Evolutionary conservation across 2,797 vertebrate genomes (phyloP), one percentile per base, ranked within the genome.

Genomic region (Liasis olivaceus): DNA sequence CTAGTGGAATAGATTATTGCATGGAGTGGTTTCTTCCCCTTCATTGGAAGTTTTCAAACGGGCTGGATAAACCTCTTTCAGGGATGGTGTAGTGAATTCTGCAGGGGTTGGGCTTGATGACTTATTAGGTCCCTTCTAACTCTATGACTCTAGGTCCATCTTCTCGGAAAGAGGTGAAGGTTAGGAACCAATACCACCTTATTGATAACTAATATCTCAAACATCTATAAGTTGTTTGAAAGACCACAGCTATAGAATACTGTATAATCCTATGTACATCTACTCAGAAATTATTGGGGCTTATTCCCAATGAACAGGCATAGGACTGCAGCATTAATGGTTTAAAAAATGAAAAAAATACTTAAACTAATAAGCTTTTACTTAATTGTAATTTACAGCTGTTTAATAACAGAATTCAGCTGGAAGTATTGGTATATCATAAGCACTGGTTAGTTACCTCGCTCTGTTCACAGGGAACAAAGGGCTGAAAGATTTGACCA

Each of bases 401-500:
- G 14, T 24, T 87, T 72, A 59, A 66, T 20, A 58, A 42, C 15
- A 17, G 69, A 36, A 36, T 87, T 72, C 59, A 59, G 22, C 22
- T 88, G 17, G 5, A 6, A 87, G 5, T 47, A 28, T 66, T 5
- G 36, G 64, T 36, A 15, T 91, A 36, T 3, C 36, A 42, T 31
- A 51, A 69, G 31, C 24, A 60, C 24, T 66, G n/a, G 15, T 42
- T 58, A 62, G 13, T 85, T 84, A 54, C 14, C 13, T 60, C 6
- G 24, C 28, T 91, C 24, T 90, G 1, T 94, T 94, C 95, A 90
- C 93, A 97, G 97, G 47, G n/a, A 85, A 1, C 5, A 95, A 81
- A 72, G 95, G 95, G 2, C 92, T 97, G 2, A 95, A 89, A 89
- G 97, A 98, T 87, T 17, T 96, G 93, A 97, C 95, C 81, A 96